phyloP scores from a whole-genome alignment of 1,140 invertebrate genomes.

The Schlechtendalia chinensis region DNA sequence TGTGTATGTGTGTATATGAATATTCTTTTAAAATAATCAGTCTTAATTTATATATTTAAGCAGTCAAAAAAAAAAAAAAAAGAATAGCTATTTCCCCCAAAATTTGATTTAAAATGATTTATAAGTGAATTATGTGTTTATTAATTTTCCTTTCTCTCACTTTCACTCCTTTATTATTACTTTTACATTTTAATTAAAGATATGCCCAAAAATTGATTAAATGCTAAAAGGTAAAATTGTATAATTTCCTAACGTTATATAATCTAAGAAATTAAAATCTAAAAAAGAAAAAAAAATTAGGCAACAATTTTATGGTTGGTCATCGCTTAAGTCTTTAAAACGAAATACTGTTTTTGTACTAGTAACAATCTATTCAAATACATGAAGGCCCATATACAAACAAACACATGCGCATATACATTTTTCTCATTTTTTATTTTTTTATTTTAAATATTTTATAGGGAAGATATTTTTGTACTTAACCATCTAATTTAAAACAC shows the following conservation, averaged over 20 bases:
- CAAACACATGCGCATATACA: conserved; percentile 49
- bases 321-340: conserved; percentile 49
- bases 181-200: conserved; percentile 37
- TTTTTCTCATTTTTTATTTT: conserved; percentile 7
- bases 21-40: conserved; percentile 46
- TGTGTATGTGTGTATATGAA: conserved; percentile 40
- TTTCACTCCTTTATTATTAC: neutral
- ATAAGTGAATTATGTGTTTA: conserved; percentile 4
- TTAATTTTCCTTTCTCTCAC: neutral
- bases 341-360: conserved; percentile 49
- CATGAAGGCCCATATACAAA: conserved; percentile 48
- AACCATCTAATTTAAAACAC: conserved; percentile 49
- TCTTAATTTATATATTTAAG: conserved; percentile 42
- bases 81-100: conserved; percentile 30
- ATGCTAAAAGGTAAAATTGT: conserved; percentile 47
- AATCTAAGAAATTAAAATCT: conserved; percentile 48
- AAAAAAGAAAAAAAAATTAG: conserved; percentile 47
- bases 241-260: conserved; percentile 38
- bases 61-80: conserved; percentile 43
- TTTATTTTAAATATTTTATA: conserved; percentile 27
- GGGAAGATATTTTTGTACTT: conserved; percentile 49
- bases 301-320: conserved; percentile 47
- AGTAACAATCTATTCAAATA: conserved; percentile 48
- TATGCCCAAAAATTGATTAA: conserved; percentile 45
- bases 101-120: conserved; percentile 18